Evolutionary conservation across 2,888 invertebrate species (phyloP), one percentile per base, ranked within the genome.

Genomic region (Rotaria macrura): DNA sequence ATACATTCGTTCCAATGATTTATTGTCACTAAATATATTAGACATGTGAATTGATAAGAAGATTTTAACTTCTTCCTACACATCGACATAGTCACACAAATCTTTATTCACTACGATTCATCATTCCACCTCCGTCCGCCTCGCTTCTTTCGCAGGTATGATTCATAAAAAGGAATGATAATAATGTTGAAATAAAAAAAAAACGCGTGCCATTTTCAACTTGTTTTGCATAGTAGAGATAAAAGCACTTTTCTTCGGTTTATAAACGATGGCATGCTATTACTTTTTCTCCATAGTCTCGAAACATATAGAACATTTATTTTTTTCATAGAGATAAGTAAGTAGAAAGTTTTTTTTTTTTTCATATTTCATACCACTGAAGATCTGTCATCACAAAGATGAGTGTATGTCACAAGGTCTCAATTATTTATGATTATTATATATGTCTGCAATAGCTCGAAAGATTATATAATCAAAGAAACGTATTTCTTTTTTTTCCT

Each of bases 371-470:
- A 65, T 65, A 38, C 34, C 34, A 17, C 65, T 65, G 34, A 65
- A 65, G 65, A 65, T 65, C 65, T 65, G 65, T 65, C 65, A 65
- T 65, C 65, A 34, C 65, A 65, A 65, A 34, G 65, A 65, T 65
- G 38, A 38, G 65, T 65, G 65, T 65, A 34, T 65, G 65, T 29
- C 65, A 65, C 65, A 65, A 65, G 65, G 65, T 65, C 65, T 65
- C 65, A 65, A 65, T 65, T 65, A 65, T 65, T 65, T 65, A 65
- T 38, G 65, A 65, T 65, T 65, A 65, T 65, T 34, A 34, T 65
- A 65, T 65, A 65, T 65, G 65, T 65, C 65, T 65, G 65, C 34
- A 34, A 20, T 65, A 65, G 65, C 34, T 65, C 65, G 65, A 65
- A 65, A 65, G 65, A 65, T 65, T 65, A 65, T 65, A 38, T 65